Percentiles rank a stretch among this genome's conserved stretches.
Conservation (phyloP, 1,140 invertebrate genomes). For the Odontomachus brunneus region DNA sequence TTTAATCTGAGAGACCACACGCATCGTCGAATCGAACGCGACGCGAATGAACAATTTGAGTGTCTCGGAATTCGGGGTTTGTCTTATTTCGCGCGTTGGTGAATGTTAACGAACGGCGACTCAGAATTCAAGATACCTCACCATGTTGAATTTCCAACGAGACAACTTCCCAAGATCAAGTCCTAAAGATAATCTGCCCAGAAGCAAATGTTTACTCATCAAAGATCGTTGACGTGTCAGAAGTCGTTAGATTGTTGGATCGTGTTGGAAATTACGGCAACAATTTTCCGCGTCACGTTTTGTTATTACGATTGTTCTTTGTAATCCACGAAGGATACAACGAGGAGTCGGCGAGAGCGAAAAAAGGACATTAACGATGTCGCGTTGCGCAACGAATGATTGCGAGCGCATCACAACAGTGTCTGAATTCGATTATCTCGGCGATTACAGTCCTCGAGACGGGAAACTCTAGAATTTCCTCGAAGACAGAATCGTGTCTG, state of each 20-base stretch:
- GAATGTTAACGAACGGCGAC: constrained; percentile 5
- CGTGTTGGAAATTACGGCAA: constrained; percentile 2
- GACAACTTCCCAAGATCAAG: too few species aligned
- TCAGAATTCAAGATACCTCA: not conserved
- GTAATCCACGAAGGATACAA: not conserved
- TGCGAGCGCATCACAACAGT: constrained; percentile 12
- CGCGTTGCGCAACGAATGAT: constrained; percentile 34
- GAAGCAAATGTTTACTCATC: too few species aligned
- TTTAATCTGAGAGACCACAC: constrained; percentile 3
- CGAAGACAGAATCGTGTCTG: constrained; percentile 9
- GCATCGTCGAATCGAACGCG: constrained; percentile 6
- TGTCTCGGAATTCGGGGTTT: not conserved
- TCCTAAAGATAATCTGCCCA: too few species aligned
- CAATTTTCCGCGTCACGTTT: not conserved
- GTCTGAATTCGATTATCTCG: constrained; percentile 48
- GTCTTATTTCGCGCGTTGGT: not conserved
- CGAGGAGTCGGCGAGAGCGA: not conserved
- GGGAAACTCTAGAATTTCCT: constrained; percentile 1
- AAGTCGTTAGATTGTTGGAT: too few species aligned
- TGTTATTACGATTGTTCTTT: not conserved
- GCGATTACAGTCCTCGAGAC: constrained; percentile 20
- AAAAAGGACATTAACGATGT: not conserved
- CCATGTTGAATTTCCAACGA: too few species aligned
- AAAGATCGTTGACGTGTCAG: too few species aligned
- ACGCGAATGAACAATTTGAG: not conserved